Base-by-base conservation (phyloP, 2,888 invertebrate species). In the Lithophane socia region DNA sequence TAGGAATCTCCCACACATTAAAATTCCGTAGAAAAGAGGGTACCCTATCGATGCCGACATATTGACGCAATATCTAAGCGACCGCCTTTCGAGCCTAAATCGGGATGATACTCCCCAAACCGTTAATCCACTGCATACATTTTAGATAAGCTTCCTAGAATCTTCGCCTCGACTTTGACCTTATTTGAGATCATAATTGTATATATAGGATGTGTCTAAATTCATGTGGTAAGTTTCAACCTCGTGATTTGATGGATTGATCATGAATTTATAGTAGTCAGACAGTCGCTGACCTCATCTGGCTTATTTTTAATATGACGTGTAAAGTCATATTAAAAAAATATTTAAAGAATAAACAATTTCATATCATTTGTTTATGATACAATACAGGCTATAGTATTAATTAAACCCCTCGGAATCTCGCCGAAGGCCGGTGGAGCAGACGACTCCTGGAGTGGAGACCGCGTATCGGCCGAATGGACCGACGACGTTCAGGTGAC, bases 101-200 rank as follows among this genome's bases (percentile, higher is more conserved):
- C 49, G 61, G 56, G 79, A 71, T 80, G 52, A 83, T 78, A 52
- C 44, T 67, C 56, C 37, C 66, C 52, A 58, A 83, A 64, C 60
- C 68, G 54, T 65, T 73, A 81, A 79, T 79, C 68, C 69, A 58
- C 60, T 73, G 84, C 68, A 82, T 84, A 84, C 80, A 82, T 84
- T 84, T 67, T 64, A 67, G 80, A 79, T 79, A 82, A 84, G 70
- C 73, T 47, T 7, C 47, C n/a, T 8, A 60, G 24, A 52, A 84
- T 79, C 84, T 79, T 56, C 10, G 24, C 69, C 70, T 49, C 74
- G 84, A 73, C 84, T 73, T 84, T 73, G 73, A 60, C 69, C 84
- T 67, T 73, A 47, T 63, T 66, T 12, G 2, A 24, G 52, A 37
- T 70, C 69, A 84, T 69, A 73, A 79, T 61, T 65, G 37, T 37